A percentile compares a stretch with the other conserved stretches of the same genome.
Conservation (phyloP, 2,113 vertebrate genomes). For the Tringa solitaria region DNA sequence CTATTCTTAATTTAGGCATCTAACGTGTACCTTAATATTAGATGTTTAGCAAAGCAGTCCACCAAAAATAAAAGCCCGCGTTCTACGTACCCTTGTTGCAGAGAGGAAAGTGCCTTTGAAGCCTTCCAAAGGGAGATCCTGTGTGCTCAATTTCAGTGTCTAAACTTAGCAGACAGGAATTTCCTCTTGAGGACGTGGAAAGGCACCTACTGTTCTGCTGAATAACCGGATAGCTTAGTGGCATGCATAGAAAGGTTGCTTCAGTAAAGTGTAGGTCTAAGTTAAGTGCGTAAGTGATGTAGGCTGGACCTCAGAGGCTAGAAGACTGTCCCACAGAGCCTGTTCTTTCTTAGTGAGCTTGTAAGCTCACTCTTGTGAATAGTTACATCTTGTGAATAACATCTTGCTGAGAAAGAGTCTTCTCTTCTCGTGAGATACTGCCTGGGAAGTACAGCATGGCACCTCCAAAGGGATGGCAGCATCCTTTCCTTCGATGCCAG, state of each 20-base stretch:
- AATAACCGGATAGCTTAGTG: fast-evolving
- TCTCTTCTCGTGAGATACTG: background rate
- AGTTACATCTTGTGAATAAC: background rate
- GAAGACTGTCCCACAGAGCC: background rate
- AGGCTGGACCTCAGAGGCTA: background rate
- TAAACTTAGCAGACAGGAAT: conserved; percentile 44
- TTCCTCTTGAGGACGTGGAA: conserved; percentile 8
- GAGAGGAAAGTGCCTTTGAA: conserved; percentile 9
- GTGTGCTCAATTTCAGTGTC: conserved; percentile 19
- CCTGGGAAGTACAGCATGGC: background rate
- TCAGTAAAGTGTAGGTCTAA: background rate
- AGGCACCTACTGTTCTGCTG: conserved; percentile 19
- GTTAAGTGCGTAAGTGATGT: background rate
- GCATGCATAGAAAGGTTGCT: background rate
- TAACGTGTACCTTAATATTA: background rate
- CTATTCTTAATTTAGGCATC: background rate
- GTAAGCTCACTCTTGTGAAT: background rate
- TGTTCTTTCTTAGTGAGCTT: background rate
- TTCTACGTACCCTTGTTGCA: background rate
- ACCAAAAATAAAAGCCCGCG: background rate
- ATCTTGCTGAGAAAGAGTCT: background rate
- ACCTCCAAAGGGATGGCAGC: background rate
- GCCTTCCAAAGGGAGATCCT: conserved; percentile 30
- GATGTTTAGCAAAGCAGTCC: background rate
- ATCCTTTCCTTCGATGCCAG: background rate